phyloP scores from a whole-genome alignment of 1,140 invertebrate genomes.

The Xylocopa sonorina region DNA sequence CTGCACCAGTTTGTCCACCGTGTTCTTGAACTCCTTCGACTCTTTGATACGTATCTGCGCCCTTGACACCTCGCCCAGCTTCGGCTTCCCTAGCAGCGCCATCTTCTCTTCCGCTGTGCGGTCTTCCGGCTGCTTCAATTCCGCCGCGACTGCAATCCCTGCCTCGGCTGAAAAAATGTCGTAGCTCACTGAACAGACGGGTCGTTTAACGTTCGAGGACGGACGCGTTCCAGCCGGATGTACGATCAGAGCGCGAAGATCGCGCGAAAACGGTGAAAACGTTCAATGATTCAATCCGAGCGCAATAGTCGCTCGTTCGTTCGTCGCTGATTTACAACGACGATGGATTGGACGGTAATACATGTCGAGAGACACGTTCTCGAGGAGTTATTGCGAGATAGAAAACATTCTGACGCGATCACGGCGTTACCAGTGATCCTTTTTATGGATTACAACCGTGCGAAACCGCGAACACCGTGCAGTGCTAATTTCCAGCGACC shows the following conservation, averaged over 20 bases:
- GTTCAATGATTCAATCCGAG: too few relatives aligned
- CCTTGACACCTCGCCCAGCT: conserved; percentile 91
- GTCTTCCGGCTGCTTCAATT: conserved; percentile 85
- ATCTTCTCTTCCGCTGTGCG: conserved; percentile 91
- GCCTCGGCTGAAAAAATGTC: conserved; percentile 82
- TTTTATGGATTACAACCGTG: conserved; percentile 5
- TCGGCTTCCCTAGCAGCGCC: conserved; percentile 94
- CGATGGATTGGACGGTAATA: background rate
- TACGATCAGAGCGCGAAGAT: background rate
- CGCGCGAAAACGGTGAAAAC: background rate
- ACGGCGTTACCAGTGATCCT: background rate
- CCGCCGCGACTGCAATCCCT: conserved; percentile 84
- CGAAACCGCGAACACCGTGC: conserved; percentile 27
- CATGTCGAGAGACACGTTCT: too few relatives aligned
- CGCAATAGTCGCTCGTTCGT: too few relatives aligned
- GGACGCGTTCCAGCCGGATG: background rate
- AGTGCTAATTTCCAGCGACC: conserved; percentile 48
- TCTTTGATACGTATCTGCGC: conserved; percentile 96
- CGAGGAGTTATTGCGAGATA: too few relatives aligned
- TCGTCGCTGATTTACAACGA: too few relatives aligned
- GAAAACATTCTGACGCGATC: background rate
- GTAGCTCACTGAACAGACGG: conserved; percentile 29
- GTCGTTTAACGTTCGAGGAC: background rate
- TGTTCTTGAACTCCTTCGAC: conserved; percentile 99
- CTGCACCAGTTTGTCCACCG: conserved; percentile 98